These are phyloP conservation scores for Globodera ellingtonae DNA, from an alignment of 1,140 invertebrate species.

Conservation along the genomic window DNA sequence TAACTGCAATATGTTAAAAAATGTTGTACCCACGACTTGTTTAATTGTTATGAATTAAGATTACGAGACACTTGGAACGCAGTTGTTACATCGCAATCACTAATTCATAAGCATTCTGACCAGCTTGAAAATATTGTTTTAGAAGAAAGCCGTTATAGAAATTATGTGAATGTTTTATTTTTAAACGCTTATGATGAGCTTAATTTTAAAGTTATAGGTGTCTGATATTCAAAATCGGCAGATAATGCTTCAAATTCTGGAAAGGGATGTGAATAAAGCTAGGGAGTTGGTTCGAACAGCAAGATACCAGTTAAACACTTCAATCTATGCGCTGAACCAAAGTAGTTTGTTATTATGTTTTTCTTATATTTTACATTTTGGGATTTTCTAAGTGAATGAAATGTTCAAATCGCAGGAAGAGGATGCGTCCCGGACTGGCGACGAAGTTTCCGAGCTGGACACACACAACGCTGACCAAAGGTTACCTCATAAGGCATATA, in stretches of 20 bases:
- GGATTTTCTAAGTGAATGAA: slow-evolving; percentile 10
- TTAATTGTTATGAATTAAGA: background rate
- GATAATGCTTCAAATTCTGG: slow-evolving; percentile 18
- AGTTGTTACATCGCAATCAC: background rate
- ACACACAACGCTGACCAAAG: background rate
- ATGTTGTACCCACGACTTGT: background rate
- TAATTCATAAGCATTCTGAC: background rate
- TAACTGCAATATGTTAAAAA: background rate
- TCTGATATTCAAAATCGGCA: slow-evolving; percentile 37
- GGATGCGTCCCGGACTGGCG: slow-evolving; percentile 10
- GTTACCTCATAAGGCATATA: slow-evolving; percentile 15
- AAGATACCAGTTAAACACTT: slow-evolving; percentile 2
- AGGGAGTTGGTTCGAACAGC: slow-evolving; percentile 22
- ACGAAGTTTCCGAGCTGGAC: background rate
- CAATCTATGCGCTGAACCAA: slow-evolving; percentile 4
- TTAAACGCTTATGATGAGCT: background rate
- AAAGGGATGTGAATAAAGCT: slow-evolving; percentile 7
- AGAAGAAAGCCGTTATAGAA: slow-evolving; percentile 30
- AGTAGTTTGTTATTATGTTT: slow-evolving; percentile 18
- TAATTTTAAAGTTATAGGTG: slow-evolving; percentile 14
- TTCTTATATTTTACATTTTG: slow-evolving; percentile 30
- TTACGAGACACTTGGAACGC: background rate
- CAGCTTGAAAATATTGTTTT: slow-evolving; percentile 25
- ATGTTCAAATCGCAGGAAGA: slow-evolving; percentile 19
- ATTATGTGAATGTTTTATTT: slow-evolving; percentile 30